Evolutionary conservation across 2,113 vertebrate genomes (phyloP).

Genomic region (Bubalus kerabau): DNA sequence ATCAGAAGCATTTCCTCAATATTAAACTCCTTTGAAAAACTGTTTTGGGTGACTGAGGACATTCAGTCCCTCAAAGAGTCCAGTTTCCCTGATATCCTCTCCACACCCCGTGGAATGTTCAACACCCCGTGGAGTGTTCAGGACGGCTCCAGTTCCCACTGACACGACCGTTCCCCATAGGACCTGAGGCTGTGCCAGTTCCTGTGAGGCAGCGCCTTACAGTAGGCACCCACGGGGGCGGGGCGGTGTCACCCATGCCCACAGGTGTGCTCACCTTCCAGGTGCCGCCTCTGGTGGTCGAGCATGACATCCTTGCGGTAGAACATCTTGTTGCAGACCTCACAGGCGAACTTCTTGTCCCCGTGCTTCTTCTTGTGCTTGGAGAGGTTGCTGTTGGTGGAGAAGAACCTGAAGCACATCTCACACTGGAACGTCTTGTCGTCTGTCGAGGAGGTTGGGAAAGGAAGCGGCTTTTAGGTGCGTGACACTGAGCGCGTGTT

Average conservation of each 20-base stretch:
- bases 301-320: constrained; percentile 98
- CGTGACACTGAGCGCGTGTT: fast-evolving
- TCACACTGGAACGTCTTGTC: constrained; percentile 99
- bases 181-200: fast-evolving
- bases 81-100: too few relatives aligned
- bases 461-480: background rate
- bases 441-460: constrained; percentile 80
- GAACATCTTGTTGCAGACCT: constrained; percentile 98
- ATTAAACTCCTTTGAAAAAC: background rate
- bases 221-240: fast-evolving
- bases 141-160: fast-evolving
- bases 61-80: fast-evolving
- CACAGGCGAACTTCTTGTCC: constrained; percentile 96
- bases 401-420: constrained; percentile 99
- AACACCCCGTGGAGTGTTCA: fast-evolving
- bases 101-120: fast-evolving
- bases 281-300: constrained; percentile 94
- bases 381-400: constrained; percentile 98
- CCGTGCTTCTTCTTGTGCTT: constrained; percentile 99
- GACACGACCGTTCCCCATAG: fast-evolving
- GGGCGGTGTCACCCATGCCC: fast-evolving
- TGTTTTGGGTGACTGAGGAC: background rate
- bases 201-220: background rate
- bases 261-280: constrained; percentile 83
- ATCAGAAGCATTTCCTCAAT: background rate